Evolutionary conservation across 2,797 vertebrate species (phyloP), one percentile per base, ranked within the genome.

Genomic region (Gambusia yucatana): DNA sequence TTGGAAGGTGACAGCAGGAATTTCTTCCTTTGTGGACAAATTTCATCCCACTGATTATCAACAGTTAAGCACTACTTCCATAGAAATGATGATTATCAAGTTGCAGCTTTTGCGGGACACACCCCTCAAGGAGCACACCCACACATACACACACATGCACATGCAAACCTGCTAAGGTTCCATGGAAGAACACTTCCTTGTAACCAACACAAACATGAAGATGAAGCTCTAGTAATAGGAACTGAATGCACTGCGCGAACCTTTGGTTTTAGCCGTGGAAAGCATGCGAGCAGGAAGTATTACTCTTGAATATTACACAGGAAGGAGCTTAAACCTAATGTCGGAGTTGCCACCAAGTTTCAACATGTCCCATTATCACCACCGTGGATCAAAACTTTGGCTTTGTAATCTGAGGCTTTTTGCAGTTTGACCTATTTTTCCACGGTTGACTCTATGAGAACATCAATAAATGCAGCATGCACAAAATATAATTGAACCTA

Each of bases 141-240:
- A 30, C 59, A 57, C 67, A 70, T 3, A 2, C 30, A 67, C 28
- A 76, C 17, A 10, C 9, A 16, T 33, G 10, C 20, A 36, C 20
- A 72, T 20, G 28, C 14, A 69, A 69, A 55, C 72, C 17, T 20
- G 8, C 25, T 59, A 4, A 5, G 55, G 61, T 84, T 90, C 87
- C 1, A 78, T 72, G 67, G 78, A 87, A 81, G 44, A 72, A n/a
- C 14, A 16, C 41, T 75, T 83, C 39, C 78, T 78, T 48, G 22
- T 16, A 46, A 3, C 1, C 0, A 17, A 61, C 3, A 20, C 46
- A 70, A 69, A 72, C 39, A 79, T 25, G 47, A 79, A 77, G 72
- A 30, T 3, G 43, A 0, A 50, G 48, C n/a, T 75, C 17, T 71
- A 0, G 3, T 48, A 0, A 1, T 36, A 44, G n/a, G 2, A 69